Conservation (phyloP, 2,888 invertebrate genomes). For the Mylabris sibirica region DNA sequence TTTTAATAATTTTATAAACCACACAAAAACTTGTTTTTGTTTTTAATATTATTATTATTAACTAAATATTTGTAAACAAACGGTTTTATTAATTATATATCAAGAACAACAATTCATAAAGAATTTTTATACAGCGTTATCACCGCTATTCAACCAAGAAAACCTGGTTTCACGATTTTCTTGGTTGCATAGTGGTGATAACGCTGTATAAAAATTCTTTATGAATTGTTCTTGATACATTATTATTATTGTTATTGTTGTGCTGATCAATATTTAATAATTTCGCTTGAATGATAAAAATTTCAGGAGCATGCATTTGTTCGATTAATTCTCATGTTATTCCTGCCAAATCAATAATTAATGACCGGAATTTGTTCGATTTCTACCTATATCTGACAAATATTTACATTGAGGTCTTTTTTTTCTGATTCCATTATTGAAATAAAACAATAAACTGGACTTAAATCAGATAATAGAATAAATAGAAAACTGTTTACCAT, state of each 20-base stretch:
- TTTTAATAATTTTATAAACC: constrained; percentile 9
- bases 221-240: too few relatives aligned
- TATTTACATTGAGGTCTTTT: not conserved
- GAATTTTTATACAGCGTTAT: too few relatives aligned
- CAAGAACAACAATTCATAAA: too few relatives aligned
- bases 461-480: not conserved
- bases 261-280: not conserved
- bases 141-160: too few relatives aligned
- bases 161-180: too few relatives aligned
- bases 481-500: not conserved
- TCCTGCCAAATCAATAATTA: not conserved
- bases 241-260: not conserved
- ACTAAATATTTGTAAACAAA: too few relatives aligned
- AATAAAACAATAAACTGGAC: not conserved
- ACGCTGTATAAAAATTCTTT: too few relatives aligned
- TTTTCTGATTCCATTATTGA: too few relatives aligned
- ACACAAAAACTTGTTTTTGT: not conserved
- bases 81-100: too few relatives aligned
- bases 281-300: not conserved
- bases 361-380: not conserved
- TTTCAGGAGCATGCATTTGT: not conserved
- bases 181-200: too few relatives aligned
- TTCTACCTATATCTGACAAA: not conserved
- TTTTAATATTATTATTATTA: too few relatives aligned
- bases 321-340: not conserved